Conservation (phyloP, 2,888 invertebrate species). For the Scaptomyza parva region DNA sequence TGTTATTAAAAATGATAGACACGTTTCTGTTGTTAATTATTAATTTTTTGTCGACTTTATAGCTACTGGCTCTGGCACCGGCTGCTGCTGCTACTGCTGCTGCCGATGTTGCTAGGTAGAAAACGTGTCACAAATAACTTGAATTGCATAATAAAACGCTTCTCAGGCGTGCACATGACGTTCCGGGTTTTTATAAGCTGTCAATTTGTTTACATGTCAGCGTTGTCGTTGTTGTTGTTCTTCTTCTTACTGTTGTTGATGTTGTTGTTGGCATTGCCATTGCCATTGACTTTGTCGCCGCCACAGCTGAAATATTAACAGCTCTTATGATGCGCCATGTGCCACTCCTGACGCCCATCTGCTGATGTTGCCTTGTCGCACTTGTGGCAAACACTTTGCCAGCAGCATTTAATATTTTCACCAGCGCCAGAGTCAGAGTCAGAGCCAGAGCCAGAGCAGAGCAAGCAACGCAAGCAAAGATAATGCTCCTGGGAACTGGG, state of each 20-base stretch:
- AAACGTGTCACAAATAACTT: constrained; percentile 67
- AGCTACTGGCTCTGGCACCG: constrained; percentile 7
- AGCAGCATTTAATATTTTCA: constrained; percentile 71
- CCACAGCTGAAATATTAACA: constrained; percentile 75
- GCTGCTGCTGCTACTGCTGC: not conserved
- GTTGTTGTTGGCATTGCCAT: constrained; percentile 5
- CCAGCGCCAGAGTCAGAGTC: too few relatives aligned
- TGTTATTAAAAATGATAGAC: constrained; percentile 72
- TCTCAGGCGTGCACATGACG: constrained; percentile 63
- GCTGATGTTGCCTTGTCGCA: constrained; percentile 42
- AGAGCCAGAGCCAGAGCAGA: constrained; percentile 41
- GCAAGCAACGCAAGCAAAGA: constrained; percentile 44
- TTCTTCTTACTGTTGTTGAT: constrained; percentile 1
- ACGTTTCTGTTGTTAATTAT: constrained; percentile 79
- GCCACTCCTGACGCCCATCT: constrained; percentile 9
- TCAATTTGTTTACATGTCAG: constrained; percentile 79
- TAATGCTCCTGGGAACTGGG: constrained; percentile 73
- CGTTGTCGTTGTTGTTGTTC: constrained; percentile 23
- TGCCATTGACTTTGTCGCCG: constrained; percentile 22
- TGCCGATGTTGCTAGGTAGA: constrained; percentile 27
- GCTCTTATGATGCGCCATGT: constrained; percentile 53
- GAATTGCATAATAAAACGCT: constrained; percentile 76
- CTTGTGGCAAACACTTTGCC: constrained; percentile 54
- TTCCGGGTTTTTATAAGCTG: constrained; percentile 82
- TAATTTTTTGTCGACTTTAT: constrained; percentile 70